Evolutionary conservation across 2,113 vertebrate species (phyloP).

Genomic region (Brevimyrus niger): DNA sequence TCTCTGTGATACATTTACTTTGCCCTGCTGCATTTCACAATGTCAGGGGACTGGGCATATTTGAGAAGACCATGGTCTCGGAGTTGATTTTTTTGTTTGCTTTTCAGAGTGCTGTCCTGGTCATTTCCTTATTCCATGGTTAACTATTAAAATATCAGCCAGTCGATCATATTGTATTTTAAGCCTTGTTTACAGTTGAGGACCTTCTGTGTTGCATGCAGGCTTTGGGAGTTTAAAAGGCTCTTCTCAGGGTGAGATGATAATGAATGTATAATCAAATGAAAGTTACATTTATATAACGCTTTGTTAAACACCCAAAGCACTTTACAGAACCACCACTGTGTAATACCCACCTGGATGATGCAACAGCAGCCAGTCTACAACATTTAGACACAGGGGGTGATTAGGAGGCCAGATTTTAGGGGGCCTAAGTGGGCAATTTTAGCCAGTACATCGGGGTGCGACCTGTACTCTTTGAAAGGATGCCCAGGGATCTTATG

Average conservation of each 20-base stretch:
- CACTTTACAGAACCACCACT: no score
- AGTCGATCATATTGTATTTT: not conserved
- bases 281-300: no score
- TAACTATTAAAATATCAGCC: not conserved
- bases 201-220: not conserved
- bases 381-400: no score
- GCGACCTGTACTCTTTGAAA: no score
- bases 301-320: no score
- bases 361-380: no score
- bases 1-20: not conserved
- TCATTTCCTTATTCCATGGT: conserved; percentile 5
- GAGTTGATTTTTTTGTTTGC: conserved; percentile 3
- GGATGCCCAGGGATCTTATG: no score
- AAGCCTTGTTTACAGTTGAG: not conserved
- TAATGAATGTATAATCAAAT: not conserved
- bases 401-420: no score
- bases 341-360: no score
- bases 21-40: not conserved
- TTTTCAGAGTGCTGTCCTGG: not conserved
- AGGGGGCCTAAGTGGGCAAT: no score
- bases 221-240: not conserved
- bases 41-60: not conserved
- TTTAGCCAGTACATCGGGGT: no score
- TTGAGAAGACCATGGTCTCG: not conserved
- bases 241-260: not conserved